Evolutionary conservation across 2,888 invertebrate species (phyloP).

Genomic region (Homarus gammarus): DNA sequence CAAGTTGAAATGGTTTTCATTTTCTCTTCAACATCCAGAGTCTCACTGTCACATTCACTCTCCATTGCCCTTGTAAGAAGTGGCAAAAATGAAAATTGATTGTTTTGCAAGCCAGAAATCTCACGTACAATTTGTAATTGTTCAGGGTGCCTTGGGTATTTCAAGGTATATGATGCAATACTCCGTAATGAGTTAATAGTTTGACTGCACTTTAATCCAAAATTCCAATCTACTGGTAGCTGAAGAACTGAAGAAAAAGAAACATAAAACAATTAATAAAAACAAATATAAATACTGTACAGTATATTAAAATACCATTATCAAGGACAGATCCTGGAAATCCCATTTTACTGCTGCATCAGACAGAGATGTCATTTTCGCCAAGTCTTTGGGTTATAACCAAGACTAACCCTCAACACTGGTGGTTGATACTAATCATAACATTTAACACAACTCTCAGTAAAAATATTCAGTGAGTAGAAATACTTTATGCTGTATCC

Average conservation of each 20-base stretch:
- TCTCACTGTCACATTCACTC: not conserved
- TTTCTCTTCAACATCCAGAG: not conserved
- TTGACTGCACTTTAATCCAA: not conserved
- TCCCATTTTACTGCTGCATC: too few relatives aligned
- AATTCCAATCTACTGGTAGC: not conserved
- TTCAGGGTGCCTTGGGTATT: not conserved
- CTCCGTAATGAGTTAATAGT: not conserved
- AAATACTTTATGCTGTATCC: too few relatives aligned
- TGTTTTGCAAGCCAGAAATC: not conserved
- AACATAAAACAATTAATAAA: too few relatives aligned
- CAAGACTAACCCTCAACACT: too few relatives aligned
- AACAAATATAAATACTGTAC: too few relatives aligned
- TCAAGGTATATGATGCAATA: not conserved
- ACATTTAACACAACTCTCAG: too few relatives aligned
- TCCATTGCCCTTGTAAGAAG: slow-evolving; percentile 7
- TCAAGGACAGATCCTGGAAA: too few relatives aligned
- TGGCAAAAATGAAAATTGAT: not conserved
- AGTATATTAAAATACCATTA: too few relatives aligned
- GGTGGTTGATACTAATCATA: too few relatives aligned
- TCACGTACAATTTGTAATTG: not conserved
- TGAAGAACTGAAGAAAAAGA: not conserved
- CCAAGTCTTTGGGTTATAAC: too few relatives aligned
- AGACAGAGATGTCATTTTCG: too few relatives aligned
- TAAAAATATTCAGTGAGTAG: too few relatives aligned
- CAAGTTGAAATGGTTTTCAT: not conserved